Percentiles rank a stretch among this genome's conserved stretches.
phyloP scores from a whole-genome alignment of 2,797 vertebrate species.

The Mormyrops boulengeri region DNA sequence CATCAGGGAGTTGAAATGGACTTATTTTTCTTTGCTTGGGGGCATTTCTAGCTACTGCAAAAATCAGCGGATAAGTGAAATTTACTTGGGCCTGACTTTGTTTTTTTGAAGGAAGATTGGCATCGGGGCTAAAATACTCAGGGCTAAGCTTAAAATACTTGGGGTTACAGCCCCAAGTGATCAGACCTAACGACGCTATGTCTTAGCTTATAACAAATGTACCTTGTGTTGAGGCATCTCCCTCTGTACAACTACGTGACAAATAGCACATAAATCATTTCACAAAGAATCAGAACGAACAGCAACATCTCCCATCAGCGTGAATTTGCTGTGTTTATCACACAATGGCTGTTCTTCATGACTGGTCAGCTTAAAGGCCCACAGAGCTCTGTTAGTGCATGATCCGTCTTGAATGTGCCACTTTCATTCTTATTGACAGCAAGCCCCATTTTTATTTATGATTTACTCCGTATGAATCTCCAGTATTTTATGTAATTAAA shows the following conservation, averaged over 20 bases:
- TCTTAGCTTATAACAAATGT: neutral
- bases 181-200: neutral
- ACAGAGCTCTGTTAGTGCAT: neutral
- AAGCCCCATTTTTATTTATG: neutral
- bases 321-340: neutral
- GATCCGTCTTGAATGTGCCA: neutral
- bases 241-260: neutral
- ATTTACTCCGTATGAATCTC: neutral
- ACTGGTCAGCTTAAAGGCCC: neutral
- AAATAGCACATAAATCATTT: neutral
- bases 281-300: neutral
- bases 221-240: neutral
- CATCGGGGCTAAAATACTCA: neutral
- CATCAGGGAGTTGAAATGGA: neutral
- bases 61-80: neutral
- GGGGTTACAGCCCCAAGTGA: neutral
- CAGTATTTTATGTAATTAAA: neutral
- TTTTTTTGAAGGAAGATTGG: neutral
- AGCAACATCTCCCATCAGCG: neutral
- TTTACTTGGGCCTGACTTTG: neutral
- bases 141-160: neutral
- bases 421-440: neutral
- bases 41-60: neutral
- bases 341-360: neutral
- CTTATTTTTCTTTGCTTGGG: neutral